Evolutionary conservation across 2,888 invertebrate genomes (phyloP).

Genomic region (Calameuta filiformis): DNA sequence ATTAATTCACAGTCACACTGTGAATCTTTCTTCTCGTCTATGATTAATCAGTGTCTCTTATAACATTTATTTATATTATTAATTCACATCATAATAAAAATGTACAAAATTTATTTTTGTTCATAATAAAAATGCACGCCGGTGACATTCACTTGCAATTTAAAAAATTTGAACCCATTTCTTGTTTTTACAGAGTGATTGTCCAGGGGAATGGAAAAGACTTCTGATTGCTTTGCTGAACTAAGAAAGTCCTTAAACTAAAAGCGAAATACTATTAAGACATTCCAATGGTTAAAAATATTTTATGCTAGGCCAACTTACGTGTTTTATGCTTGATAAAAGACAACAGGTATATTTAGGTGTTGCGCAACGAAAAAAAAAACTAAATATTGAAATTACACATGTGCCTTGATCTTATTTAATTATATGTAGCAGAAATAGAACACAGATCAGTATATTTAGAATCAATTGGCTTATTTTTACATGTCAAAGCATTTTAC

Average conservation of each 20-base stretch:
- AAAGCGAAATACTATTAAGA: not conserved
- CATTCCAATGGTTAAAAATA: constrained; percentile 9
- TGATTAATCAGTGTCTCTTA: constrained; percentile 33
- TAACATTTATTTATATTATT: constrained; percentile 21
- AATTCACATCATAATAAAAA: constrained; percentile 5
- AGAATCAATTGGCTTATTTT: too few relatives aligned
- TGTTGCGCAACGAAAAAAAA: too few relatives aligned
- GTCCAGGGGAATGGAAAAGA: constrained; percentile 53
- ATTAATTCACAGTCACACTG: constrained; percentile 46
- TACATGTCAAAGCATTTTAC: too few relatives aligned
- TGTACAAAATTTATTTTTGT: constrained; percentile 27
- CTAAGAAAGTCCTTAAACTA: constrained; percentile 32
- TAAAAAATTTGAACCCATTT: not conserved
- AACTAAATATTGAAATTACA: too few relatives aligned
- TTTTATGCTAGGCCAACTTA: not conserved
- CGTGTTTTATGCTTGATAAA: too few relatives aligned
- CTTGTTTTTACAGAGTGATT: constrained; percentile 59
- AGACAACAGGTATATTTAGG: too few relatives aligned
- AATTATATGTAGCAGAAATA: too few relatives aligned
- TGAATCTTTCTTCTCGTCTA: constrained; percentile 26
- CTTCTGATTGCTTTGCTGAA: constrained; percentile 62
- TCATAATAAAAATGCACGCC: constrained; percentile 34
- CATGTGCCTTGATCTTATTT: too few relatives aligned
- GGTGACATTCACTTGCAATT: not conserved
- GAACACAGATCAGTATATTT: too few relatives aligned